Conservation (phyloP, 2,797 vertebrate species). For the Graptemys geographica region DNA sequence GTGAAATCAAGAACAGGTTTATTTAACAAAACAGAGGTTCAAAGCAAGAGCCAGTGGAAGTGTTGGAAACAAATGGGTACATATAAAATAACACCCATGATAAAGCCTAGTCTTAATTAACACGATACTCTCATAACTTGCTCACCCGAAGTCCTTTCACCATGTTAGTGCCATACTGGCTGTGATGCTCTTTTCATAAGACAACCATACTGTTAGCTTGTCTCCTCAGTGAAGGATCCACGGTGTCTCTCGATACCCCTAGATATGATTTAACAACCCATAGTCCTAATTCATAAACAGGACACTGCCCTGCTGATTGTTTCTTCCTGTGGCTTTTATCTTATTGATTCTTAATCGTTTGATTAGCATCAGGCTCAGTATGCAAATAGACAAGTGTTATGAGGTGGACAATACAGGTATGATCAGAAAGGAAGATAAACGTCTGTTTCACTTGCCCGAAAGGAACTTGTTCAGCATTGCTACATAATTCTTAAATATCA, state of each 20-base stretch:
- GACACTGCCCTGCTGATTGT: neutral
- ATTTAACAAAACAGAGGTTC: too few species aligned
- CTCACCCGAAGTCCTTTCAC: neutral
- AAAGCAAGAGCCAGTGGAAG: too few species aligned
- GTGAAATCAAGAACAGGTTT: neutral
- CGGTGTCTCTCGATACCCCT: neutral
- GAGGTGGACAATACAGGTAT: neutral
- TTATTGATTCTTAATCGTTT: neutral
- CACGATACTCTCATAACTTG: neutral
- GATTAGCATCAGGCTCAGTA: neutral
- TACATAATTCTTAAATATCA: neutral
- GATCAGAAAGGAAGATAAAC: neutral
- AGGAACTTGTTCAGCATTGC: too few species aligned
- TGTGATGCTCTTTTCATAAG: neutral
- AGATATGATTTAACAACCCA: neutral
- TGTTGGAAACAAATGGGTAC: neutral
- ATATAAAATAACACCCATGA: neutral
- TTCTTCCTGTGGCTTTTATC: neutral
- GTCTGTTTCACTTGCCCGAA: neutral
- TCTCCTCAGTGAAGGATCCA: neutral
- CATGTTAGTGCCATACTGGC: neutral
- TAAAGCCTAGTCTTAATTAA: neutral
- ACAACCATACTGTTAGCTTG: neutral
- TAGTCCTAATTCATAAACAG: neutral
- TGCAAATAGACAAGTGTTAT: neutral